Base-by-base conservation (phyloP, 2,888 invertebrate genomes). In the Agrotis clavis region DNA sequence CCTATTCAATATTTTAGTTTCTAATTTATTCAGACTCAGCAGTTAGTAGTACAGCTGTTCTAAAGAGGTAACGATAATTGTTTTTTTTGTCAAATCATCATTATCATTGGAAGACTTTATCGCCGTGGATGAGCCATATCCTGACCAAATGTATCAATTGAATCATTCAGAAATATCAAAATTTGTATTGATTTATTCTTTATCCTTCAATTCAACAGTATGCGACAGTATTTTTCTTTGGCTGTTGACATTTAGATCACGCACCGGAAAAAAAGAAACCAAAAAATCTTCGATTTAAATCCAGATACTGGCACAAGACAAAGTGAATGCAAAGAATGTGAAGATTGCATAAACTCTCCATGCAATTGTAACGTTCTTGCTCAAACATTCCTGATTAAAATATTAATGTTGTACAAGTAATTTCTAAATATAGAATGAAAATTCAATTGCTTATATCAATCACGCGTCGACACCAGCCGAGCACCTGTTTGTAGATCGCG, bases 401-500 rank as follows among this genome's bases (percentile, higher is more conserved):
- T 87, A 84, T 84, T 86, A 86, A 87, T 87, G 81, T 67, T 76
- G 74, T 80, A 75, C 81, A 85, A 82, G 82, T 82, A 79, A 81
- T 84, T 56, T 83, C 83, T 87, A 87, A 81, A 87, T 86, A 81
- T 87, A 86, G 83, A 84, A 86, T 74, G 81, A 81, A 79, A 81
- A 81, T 83, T 75, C 83, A 80, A 87, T 87, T 86, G 77, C 74
- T 81, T 83, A 86, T 86, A 87, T 87, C 86, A 86, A 86, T 87
- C 87, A 87, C 86, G 85, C 82, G 86, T 86, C 87, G 77, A 86
- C 86, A 83, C 77, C 81, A 83, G 79, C 61, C 77, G 70, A 85
- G 90, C 95, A 95, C 94, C 95, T 94, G 95, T 94, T 94, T 93
- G 89, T 93, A 91, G 93, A 94, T 93, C 93, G 92, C 92, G 94